Percentiles rank a stretch among this genome's conserved stretches.
Evolutionary conservation across 2,888 invertebrate species (phyloP).

Genomic region (Salticus scenicus): DNA sequence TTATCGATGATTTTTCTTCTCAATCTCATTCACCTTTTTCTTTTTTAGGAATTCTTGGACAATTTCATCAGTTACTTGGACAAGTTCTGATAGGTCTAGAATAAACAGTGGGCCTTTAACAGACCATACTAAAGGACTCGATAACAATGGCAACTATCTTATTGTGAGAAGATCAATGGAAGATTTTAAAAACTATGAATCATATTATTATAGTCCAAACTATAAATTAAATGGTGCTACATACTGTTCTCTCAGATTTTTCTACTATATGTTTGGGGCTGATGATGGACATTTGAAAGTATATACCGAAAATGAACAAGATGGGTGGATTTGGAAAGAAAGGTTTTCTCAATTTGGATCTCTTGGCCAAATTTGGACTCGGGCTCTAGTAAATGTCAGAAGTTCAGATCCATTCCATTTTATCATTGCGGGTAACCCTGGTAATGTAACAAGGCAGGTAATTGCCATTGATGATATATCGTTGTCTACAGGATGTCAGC

Average conservation of each 20-base stretch:
- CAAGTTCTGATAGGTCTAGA: not conserved
- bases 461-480: conserved; percentile 71
- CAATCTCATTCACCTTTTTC: too few relatives aligned
- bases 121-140: conserved; percentile 65
- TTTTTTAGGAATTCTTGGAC: conserved; percentile 53
- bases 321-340: conserved; percentile 48
- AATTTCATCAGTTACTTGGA: not conserved
- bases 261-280: conserved; percentile 62
- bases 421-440: conserved; percentile 61
- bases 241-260: conserved; percentile 50
- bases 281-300: conserved; percentile 34
- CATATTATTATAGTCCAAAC: conserved; percentile 62
- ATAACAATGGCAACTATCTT: conserved; percentile 41
- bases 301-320: conserved; percentile 55
- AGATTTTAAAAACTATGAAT: conserved; percentile 17
- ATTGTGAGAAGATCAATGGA: conserved; percentile 5
- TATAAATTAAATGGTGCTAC: not conserved
- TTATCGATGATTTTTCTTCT: too few relatives aligned
- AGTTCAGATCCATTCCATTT: conserved; percentile 53
- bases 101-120: conserved; percentile 53
- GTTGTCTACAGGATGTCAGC: conserved; percentile 49
- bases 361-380: conserved; percentile 61
- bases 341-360: conserved; percentile 37
- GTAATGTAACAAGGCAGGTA: conserved; percentile 13
- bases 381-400: conserved; percentile 32